phyloP scores from a whole-genome alignment of 2,888 invertebrate genomes.

The Nowickia ferox region DNA sequence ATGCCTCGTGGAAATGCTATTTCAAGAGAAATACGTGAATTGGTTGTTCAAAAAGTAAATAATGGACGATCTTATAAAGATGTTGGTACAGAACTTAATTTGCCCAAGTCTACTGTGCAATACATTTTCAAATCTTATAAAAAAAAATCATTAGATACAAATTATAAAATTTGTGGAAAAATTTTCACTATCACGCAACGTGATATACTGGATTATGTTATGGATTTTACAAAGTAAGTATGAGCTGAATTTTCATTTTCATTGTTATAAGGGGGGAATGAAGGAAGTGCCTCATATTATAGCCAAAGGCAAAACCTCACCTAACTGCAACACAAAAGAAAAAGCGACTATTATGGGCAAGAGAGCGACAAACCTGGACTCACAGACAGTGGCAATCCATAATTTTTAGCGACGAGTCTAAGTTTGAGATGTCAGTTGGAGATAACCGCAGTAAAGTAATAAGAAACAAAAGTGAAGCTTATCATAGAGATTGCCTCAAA shows the following conservation, averaged over 20 bases:
- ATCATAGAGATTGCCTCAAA: constrained; percentile 24
- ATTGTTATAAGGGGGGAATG: background rate
- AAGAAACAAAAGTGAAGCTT: constrained; percentile 17
- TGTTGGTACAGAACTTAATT: background rate
- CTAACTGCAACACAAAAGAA: background rate
- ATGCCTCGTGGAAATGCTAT: no score
- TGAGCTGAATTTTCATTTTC: no score
- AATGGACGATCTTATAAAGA: no score
- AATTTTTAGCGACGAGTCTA: constrained; percentile 31
- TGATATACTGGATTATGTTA: background rate
- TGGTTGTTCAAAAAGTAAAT: no score
- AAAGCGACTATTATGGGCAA: constrained; percentile 14
- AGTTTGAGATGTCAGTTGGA: constrained; percentile 20
- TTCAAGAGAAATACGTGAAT: no score
- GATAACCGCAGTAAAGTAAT: background rate
- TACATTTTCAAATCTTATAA: constrained; percentile 5
- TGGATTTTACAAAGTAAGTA: background rate
- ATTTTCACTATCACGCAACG: background rate
- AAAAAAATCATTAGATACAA: background rate
- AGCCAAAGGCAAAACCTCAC: background rate
- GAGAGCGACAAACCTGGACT: background rate
- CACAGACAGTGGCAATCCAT: constrained; percentile 10
- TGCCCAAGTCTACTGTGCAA: background rate
- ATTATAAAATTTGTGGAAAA: background rate
- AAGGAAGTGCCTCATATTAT: background rate